Conservation (phyloP, 23 tunicate species). For the Corella eumyota region DNA sequence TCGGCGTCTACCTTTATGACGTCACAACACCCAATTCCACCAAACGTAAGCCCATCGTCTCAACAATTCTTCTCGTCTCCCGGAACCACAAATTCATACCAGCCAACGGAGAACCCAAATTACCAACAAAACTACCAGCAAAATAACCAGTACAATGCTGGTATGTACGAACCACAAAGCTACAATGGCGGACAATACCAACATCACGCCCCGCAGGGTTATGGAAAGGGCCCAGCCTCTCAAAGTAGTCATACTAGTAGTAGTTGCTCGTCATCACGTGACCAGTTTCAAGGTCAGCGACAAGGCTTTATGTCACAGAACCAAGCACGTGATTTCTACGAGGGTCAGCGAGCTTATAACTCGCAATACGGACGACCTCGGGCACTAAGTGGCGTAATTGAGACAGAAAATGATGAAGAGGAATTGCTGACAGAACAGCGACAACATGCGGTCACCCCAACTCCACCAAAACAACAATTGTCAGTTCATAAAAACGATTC, state of each 20-base stretch:
- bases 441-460: too few species aligned
- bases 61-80: constrained; percentile 18
- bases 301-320: too few species aligned
- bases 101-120: too few species aligned
- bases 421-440: too few species aligned
- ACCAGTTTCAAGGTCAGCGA: constrained; percentile 6
- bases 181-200: constrained; percentile 7
- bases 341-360: too few species aligned
- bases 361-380: constrained; percentile 11
- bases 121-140: not conserved
- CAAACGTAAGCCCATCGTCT: constrained; percentile 22
- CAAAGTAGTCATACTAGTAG: constrained; percentile 65
- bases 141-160: constrained; percentile 13
- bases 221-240: constrained; percentile 57
- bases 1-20: constrained; percentile 19
- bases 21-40: constrained; percentile 22
- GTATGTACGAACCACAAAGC: constrained; percentile 12
- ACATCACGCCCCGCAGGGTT: constrained; percentile 21
- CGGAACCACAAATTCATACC: constrained; percentile 7
- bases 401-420: constrained; percentile 30
- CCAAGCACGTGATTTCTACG: too few species aligned
- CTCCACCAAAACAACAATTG: too few species aligned
- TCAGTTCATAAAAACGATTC: not conserved
- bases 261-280: constrained; percentile 45
- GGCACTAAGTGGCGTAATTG: constrained; percentile 63